These are phyloP conservation scores for Lethocerus indicus DNA, from an alignment of 1,140 invertebrate genomes.

Conservation along the genomic window DNA sequence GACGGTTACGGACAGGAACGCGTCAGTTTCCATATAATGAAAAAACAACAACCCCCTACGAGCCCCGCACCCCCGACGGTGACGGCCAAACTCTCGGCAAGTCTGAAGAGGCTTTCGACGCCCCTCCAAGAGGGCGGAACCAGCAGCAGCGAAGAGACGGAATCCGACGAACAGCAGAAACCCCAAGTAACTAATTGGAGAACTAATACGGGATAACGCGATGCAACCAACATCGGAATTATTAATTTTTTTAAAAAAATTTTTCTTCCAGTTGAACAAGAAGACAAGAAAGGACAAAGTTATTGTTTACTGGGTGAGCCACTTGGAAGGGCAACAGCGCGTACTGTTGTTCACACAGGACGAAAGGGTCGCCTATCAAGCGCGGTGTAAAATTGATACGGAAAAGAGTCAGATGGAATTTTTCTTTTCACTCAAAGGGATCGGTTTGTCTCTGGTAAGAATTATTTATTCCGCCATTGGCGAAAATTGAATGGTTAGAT, in stretches of 20 bases:
- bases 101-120: conserved; percentile 20
- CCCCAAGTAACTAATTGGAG: conserved; percentile 14
- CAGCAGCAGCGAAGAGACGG: conserved; percentile 21
- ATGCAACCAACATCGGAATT: not conserved
- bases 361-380: conserved; percentile 47
- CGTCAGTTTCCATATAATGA: conserved; percentile 46
- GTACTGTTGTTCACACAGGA: conserved; percentile 68
- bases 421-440: conserved; percentile 47
- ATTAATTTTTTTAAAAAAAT: not conserved
- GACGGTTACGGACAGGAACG: conserved; percentile 44
- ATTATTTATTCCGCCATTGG: not conserved
- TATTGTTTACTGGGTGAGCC: conserved; percentile 69
- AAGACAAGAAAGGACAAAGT: conserved; percentile 35
- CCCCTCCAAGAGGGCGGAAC: conserved; percentile 15
- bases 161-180: conserved; percentile 20
- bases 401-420: conserved; percentile 50
- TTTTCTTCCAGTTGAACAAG: conserved; percentile 19
- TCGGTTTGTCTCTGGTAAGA: conserved; percentile 45
- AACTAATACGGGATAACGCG: too few species aligned
- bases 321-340: conserved; percentile 53
- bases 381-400: conserved; percentile 46
- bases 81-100: conserved; percentile 20
- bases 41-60: conserved; percentile 25
- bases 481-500: too few species aligned
- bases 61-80: conserved; percentile 27